A percentile compares a stretch with the other conserved stretches of the same genome.
Conservation (phyloP, 2,113 vertebrate species). For the Tachysurus fulvidraco region DNA sequence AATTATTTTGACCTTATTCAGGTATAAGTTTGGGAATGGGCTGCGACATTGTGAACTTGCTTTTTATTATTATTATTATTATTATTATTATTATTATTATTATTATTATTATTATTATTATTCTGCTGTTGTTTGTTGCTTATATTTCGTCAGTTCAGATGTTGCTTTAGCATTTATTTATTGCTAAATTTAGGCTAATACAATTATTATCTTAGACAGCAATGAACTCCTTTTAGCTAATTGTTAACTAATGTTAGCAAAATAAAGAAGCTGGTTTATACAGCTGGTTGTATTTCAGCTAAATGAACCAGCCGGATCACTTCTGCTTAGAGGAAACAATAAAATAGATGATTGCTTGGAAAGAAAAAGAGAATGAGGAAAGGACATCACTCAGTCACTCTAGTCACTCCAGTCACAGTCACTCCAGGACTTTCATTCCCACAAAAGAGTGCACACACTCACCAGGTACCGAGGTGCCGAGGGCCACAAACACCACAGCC, state of each 20-base stretch:
- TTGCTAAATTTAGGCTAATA: not conserved
- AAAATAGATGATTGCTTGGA: not conserved
- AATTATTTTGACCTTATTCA: not conserved
- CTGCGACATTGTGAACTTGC: not conserved
- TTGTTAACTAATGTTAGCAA: not conserved
- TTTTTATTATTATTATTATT: too few species aligned
- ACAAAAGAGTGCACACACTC: conserved; percentile 47
- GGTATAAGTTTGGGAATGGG: not conserved
- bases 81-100: too few species aligned
- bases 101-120: too few species aligned
- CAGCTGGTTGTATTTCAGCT: not conserved
- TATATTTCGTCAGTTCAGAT: not conserved
- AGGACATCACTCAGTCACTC: not conserved
- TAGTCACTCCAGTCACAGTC: not conserved
- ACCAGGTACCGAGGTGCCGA: conserved; percentile 84
- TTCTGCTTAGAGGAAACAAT: not conserved
- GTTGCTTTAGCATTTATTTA: not conserved
- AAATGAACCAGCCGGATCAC: not conserved
- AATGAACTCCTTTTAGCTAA: not conserved
- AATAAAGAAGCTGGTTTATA: not conserved
- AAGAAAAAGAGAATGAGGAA: not conserved
- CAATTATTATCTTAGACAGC: not conserved
- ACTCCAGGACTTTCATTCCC: too few species aligned
- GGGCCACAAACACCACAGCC: conserved; percentile 82
- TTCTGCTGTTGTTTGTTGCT: not conserved